phyloP scores from a whole-genome alignment of 2,113 vertebrate genomes.

The Scomber scombrus region DNA sequence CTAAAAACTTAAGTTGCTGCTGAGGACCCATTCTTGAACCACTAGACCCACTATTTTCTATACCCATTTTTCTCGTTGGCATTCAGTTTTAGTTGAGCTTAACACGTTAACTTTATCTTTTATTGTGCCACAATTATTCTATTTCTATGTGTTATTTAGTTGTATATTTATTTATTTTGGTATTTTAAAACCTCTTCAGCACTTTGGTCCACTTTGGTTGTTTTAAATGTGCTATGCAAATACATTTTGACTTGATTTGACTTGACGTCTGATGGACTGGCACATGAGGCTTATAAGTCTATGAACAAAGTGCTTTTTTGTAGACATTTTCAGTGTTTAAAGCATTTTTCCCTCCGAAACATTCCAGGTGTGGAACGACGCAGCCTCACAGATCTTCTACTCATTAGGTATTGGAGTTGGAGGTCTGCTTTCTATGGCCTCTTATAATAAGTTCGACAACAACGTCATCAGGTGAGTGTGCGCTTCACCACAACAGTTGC shows the following conservation, averaged over 20 bases:
- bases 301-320: background rate
- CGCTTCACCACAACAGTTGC: background rate
- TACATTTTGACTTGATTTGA: too few relatives aligned
- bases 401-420: conserved; percentile 88
- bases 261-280: background rate
- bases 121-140: too few relatives aligned
- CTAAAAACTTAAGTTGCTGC: too few relatives aligned
- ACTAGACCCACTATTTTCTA: too few relatives aligned
- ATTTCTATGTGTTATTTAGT: too few relatives aligned
- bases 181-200: too few relatives aligned
- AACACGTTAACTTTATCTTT: too few relatives aligned
- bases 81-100: too few relatives aligned
- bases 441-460: conserved; percentile 90
- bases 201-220: too few relatives aligned
- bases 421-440: conserved; percentile 88
- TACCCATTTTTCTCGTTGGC: too few relatives aligned
- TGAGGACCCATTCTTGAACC: too few relatives aligned
- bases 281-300: background rate
- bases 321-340: background rate
- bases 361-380: conserved; percentile 88
- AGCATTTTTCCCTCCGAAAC: background rate
- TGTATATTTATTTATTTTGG: background rate
- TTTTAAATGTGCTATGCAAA: too few relatives aligned
- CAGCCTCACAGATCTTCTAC: conserved; percentile 90
- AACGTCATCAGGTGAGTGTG: conserved; percentile 86